phyloP scores from a whole-genome alignment of 2,797 vertebrate species.

The Phalloptychus januarius region DNA sequence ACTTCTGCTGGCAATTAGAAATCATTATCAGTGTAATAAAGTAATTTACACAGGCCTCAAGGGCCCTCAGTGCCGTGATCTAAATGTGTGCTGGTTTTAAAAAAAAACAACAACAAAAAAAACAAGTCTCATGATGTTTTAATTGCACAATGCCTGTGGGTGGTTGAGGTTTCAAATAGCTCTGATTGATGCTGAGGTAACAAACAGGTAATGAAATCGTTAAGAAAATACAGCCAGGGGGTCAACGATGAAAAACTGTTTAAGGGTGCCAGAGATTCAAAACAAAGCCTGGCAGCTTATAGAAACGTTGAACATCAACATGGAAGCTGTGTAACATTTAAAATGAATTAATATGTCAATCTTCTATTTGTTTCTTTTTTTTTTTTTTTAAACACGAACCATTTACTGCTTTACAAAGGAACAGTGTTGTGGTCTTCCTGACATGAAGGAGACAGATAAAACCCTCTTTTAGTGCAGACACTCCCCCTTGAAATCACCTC shows the following conservation, averaged over 20 bases:
- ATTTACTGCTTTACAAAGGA: not conserved
- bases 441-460: constrained; percentile 1
- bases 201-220: constrained; percentile 70
- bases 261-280: constrained; percentile 34
- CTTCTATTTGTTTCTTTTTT: not conserved
- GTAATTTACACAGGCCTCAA: constrained; percentile 49
- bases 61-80: constrained; percentile 51
- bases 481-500: constrained; percentile 8
- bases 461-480: not conserved
- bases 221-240: constrained; percentile 50
- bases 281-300: constrained; percentile 11
- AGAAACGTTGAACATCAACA: constrained; percentile 7
- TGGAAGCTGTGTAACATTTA: constrained; percentile 3
- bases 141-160: constrained; percentile 65
- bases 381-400: not conserved
- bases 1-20: constrained; percentile 69
- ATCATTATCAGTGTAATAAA: constrained; percentile 63
- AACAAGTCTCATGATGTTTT: constrained; percentile 66
- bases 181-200: constrained; percentile 71
- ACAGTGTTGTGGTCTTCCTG: constrained; percentile 11
- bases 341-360: not conserved
- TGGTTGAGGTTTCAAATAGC: constrained; percentile 70
- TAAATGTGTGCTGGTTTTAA: constrained; percentile 48
- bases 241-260: constrained; percentile 26
- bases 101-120: not conserved